Evolutionary conservation across 2,113 vertebrate species (phyloP).

Genomic region (Channa argus): DNA sequence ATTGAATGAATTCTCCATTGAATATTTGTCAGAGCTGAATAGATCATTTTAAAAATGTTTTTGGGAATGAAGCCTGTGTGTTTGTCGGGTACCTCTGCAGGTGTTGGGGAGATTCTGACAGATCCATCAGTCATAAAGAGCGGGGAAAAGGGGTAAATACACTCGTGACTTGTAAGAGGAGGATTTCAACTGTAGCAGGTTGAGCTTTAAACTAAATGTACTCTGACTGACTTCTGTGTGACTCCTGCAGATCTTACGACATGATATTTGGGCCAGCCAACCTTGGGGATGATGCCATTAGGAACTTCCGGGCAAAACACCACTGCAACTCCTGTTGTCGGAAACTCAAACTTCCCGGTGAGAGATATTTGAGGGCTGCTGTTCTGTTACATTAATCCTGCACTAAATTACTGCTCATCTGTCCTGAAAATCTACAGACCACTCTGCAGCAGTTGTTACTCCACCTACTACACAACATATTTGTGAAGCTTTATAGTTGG

Average conservation of each 20-base stretch:
- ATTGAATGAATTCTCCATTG: background rate
- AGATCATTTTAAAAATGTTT: background rate
- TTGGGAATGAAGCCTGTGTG: slow-evolving; percentile 4
- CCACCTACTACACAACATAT: too few relatives aligned
- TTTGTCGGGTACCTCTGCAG: slow-evolving; percentile 75
- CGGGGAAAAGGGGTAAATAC: slow-evolving; percentile 93
- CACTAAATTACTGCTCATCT: background rate
- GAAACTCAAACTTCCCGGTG: slow-evolving; percentile 98
- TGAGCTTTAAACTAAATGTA: background rate
- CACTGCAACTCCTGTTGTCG: slow-evolving; percentile 98
- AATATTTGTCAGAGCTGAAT: background rate
- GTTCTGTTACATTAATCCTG: background rate
- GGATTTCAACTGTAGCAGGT: background rate
- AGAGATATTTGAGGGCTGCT: slow-evolving; percentile 19
- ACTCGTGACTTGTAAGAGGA: background rate
- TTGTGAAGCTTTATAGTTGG: background rate
- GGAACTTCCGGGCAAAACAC: slow-evolving; percentile 97
- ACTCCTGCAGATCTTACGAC: slow-evolving; percentile 88
- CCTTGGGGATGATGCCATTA: slow-evolving; percentile 96
- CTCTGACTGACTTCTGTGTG: background rate
- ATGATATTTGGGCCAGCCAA: slow-evolving; percentile 99
- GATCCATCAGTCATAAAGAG: slow-evolving; percentile 99
- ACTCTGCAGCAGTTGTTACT: too few relatives aligned
- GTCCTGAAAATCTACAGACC: background rate
- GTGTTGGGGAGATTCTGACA: slow-evolving; percentile 97